Evolutionary conservation across 2,797 vertebrate species (phyloP).

Genomic region (Psittacula echo): DNA sequence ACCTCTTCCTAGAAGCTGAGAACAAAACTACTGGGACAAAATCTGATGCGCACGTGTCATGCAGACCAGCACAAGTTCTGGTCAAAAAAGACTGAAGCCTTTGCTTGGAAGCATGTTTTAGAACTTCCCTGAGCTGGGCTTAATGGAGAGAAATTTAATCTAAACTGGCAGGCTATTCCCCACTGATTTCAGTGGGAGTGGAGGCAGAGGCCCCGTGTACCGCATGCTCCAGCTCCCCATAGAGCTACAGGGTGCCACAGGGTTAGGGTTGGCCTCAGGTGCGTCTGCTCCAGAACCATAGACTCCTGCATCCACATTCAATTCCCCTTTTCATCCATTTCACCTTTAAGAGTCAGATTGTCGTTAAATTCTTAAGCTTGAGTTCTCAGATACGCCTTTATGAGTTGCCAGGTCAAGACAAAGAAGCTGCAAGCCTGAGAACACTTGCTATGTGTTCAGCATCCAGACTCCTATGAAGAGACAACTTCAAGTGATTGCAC

Average conservation of each 20-base stretch:
- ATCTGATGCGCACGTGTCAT: neutral
- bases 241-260: neutral
- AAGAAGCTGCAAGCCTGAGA: neutral
- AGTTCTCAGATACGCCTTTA: neutral
- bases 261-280: neutral
- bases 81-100: neutral
- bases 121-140: neutral
- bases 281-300: neutral
- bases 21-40: neutral
- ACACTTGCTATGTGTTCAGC: neutral
- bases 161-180: neutral
- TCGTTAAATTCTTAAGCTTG: neutral
- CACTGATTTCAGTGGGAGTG: fast-evolving
- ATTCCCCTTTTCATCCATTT: neutral
- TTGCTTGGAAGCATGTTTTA: neutral
- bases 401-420: neutral
- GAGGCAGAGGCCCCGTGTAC: fast-evolving
- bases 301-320: neutral
- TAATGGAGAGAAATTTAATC: neutral
- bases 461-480: neutral
- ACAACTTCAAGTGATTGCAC: neutral
- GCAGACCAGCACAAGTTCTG: neutral
- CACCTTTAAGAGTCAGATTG: neutral
- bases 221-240: fast-evolving
- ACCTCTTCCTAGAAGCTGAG: neutral